These are phyloP conservation scores for Caprella mutica DNA, from an alignment of 2,888 invertebrate species.

Conservation along the genomic window DNA sequence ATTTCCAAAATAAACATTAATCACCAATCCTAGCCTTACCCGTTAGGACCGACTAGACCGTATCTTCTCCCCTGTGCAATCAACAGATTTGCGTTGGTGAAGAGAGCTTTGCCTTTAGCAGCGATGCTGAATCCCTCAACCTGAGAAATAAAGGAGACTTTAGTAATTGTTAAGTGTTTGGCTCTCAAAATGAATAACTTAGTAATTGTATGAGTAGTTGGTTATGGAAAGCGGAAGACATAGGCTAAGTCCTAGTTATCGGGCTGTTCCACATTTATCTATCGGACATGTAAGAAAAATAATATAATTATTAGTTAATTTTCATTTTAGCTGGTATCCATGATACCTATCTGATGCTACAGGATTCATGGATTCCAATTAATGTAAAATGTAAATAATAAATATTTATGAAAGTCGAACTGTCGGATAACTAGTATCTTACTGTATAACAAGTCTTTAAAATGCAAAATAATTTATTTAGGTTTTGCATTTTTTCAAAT, in stretches of 20 bases:
- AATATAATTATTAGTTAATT: too few species aligned
- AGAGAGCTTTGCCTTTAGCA: constrained; percentile 92
- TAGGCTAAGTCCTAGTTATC: too few species aligned
- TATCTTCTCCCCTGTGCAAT: constrained; percentile 90
- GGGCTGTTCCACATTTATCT: too few species aligned
- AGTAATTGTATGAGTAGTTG: too few species aligned
- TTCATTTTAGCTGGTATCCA: too few species aligned
- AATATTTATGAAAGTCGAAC: neutral
- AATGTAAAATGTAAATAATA: too few species aligned
- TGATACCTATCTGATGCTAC: too few species aligned
- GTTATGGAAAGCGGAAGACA: too few species aligned
- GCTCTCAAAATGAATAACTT: neutral
- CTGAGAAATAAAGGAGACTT: constrained; percentile 38
- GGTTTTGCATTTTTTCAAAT: too few species aligned
- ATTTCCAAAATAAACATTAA: too few species aligned
- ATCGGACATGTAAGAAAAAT: too few species aligned
- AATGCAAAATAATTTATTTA: neutral
- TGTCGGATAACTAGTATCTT: neutral
- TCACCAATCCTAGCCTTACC: constrained; percentile 53
- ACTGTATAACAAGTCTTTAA: neutral
- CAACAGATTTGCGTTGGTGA: constrained; percentile 84
- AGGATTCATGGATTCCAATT: too few species aligned
- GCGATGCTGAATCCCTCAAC: constrained; percentile 90
- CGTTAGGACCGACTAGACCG: constrained; percentile 96
- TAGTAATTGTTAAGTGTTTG: neutral